Conservation (phyloP, 2,113 vertebrate species). For the Caretta caretta region DNA sequence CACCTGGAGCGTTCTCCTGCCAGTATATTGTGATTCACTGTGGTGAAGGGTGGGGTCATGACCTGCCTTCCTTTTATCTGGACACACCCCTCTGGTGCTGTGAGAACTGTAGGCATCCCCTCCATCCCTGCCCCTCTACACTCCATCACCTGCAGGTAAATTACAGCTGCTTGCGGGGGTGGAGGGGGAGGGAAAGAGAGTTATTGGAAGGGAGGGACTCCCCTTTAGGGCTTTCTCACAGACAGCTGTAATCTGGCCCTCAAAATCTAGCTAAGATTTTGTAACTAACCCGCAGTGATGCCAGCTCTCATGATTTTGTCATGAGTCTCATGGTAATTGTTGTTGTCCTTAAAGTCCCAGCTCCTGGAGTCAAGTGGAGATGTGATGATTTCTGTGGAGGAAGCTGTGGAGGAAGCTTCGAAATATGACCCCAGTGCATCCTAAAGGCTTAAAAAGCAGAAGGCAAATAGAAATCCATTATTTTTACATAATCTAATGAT, state of each 20-base stretch:
- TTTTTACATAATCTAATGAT: no score
- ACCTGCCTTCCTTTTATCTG: neutral
- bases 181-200: neutral
- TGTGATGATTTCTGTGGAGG: no score
- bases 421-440: no score
- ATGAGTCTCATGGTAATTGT: no score
- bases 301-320: no score
- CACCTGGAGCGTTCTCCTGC: neutral
- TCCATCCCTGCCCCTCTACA: neutral
- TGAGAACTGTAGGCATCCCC: neutral
- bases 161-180: neutral
- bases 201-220: neutral
- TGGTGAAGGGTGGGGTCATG: neutral
- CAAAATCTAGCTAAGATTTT: neutral
- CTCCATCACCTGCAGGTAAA: neutral
- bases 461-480: no score
- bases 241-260: neutral
- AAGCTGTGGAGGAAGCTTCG: no score
- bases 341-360: no score
- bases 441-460: no score
- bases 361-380: no score
- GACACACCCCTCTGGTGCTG: accelerated
- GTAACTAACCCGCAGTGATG: neutral
- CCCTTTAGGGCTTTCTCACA: neutral
- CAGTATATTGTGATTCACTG: neutral